A percentile compares a stretch with the other conserved stretches of the same genome.
Conservation (phyloP, 2,888 invertebrate species). For the Drosophila peninsularis region DNA sequence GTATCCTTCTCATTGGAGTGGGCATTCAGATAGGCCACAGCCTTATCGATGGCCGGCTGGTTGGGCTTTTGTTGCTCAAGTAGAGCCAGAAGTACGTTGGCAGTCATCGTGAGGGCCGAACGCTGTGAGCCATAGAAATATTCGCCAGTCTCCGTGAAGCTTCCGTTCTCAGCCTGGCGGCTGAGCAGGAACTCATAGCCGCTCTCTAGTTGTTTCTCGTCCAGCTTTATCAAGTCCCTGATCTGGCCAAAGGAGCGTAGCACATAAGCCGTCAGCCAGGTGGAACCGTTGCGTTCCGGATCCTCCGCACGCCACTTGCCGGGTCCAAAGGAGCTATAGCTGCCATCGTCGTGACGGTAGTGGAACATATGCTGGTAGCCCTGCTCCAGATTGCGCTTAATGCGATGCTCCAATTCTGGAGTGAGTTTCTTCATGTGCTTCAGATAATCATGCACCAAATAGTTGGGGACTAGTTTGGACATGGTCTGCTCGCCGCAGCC, state of each 20-base stretch:
- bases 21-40: conserved; percentile 90
- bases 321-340: conserved; percentile 93
- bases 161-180: conserved; percentile 90
- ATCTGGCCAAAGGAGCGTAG: conserved; percentile 90
- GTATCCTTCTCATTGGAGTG: conserved; percentile 87
- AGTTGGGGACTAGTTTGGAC: conserved; percentile 89
- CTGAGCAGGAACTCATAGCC: conserved; percentile 89
- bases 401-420: conserved; percentile 87
- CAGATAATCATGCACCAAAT: conserved; percentile 92
- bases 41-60: conserved; percentile 89
- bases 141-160: conserved; percentile 91
- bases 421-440: conserved; percentile 88
- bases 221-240: conserved; percentile 88
- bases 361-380: conserved; percentile 96
- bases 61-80: conserved; percentile 86
- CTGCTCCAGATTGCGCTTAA: conserved; percentile 88
- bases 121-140: conserved; percentile 89
- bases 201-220: conserved; percentile 87
- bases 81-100: conserved; percentile 90
- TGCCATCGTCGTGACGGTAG: conserved; percentile 93
- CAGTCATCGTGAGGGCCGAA: conserved; percentile 90
- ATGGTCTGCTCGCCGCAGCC: conserved; percentile 92
- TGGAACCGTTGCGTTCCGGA: conserved; percentile 86
- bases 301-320: conserved; percentile 85
- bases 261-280: conserved; percentile 94